Percentiles rank a stretch among this genome's conserved stretches.
These are phyloP conservation scores for Neomicropteryx cornuta DNA, from an alignment of 1,140 invertebrate species.

Conservation along the genomic window DNA sequence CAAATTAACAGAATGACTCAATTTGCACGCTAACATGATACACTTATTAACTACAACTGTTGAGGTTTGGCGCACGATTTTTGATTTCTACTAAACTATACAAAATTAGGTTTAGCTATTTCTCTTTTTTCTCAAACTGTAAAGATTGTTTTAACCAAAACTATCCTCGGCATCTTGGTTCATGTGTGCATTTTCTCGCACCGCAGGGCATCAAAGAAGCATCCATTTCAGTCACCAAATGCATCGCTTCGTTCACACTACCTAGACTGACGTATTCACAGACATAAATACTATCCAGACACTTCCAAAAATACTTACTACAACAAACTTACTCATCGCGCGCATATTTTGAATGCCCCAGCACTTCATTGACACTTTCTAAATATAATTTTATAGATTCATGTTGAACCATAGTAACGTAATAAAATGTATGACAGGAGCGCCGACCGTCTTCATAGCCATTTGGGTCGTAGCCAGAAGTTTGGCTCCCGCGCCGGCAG, in stretches of 20 bases:
- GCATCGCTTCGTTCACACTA: neutral
- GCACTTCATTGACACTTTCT: neutral
- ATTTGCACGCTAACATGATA: no score
- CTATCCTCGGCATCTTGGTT: no score
- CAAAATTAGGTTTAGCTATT: no score
- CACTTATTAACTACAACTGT: no score
- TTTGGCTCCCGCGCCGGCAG: slow-evolving; percentile 34
- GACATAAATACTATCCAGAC: neutral
- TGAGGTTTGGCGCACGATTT: no score
- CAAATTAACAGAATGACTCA: no score
- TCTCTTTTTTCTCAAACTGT: no score
- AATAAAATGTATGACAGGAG: slow-evolving; percentile 38
- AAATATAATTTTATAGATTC: neutral
- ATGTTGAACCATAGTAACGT: neutral
- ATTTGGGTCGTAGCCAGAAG: slow-evolving; percentile 57
- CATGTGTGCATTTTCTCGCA: no score
- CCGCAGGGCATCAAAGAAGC: no score
- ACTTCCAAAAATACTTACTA: neutral
- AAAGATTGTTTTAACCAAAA: no score
- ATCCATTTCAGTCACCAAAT: no score
- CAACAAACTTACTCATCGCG: neutral
- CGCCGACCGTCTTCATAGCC: slow-evolving; percentile 53
- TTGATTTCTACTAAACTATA: no score
- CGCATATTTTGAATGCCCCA: neutral
- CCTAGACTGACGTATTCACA: neutral